These are phyloP conservation scores for Muscicapa comitata DNA, from an alignment of 2,797 vertebrate species.

Conservation along the genomic window DNA sequence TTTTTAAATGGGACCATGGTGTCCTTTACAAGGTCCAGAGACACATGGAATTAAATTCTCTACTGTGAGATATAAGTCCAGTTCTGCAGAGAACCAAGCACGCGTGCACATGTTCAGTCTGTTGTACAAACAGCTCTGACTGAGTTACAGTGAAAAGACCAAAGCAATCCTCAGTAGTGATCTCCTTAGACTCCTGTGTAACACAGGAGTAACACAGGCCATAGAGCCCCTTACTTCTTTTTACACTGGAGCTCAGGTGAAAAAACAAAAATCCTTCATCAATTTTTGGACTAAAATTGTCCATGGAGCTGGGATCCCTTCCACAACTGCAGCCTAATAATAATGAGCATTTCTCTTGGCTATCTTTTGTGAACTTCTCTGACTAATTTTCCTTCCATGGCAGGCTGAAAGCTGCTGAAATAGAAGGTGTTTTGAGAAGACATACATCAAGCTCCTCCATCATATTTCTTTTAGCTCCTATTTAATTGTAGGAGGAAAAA, in stretches of 20 bases:
- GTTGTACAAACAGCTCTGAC: neutral
- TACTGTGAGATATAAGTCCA: neutral
- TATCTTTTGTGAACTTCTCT: neutral
- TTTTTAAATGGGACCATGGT: neutral
- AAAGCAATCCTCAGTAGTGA: neutral
- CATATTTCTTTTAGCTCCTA: neutral
- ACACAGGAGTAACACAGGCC: neutral
- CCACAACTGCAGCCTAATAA: neutral
- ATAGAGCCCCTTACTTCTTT: neutral
- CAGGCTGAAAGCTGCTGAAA: neutral
- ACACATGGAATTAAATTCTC: neutral
- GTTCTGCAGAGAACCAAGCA: neutral
- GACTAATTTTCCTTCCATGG: neutral
- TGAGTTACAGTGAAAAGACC: neutral
- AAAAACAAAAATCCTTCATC: neutral
- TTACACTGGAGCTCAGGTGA: neutral
- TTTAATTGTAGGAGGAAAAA: neutral
- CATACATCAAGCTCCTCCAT: neutral
- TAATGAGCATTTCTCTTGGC: neutral
- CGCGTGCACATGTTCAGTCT: neutral
- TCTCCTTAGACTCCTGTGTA: neutral
- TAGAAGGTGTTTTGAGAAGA: neutral
- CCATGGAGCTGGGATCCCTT: no score
- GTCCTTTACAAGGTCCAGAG: neutral
- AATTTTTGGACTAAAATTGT: neutral